Evolutionary conservation across 1,140 invertebrate species (phyloP), one percentile per base, ranked within the genome.

Genomic region (Platorchestia sp.): DNA sequence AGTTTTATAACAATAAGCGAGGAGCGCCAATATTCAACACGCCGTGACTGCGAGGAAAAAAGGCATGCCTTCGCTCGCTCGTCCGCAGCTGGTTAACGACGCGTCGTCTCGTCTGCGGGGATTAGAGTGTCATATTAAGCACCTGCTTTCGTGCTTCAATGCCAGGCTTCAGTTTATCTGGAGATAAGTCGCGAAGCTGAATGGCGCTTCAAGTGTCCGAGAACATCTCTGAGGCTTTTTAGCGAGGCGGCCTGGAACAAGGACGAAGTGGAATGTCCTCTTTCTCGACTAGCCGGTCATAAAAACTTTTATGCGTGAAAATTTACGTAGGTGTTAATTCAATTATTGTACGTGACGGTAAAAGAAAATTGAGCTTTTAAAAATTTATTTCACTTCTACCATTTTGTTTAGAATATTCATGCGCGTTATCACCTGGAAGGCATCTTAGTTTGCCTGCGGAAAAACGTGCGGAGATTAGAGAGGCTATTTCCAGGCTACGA

Each of bases 51-150:
- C 59, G 10, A 27, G 27, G 36, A 27, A 75, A 27, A 75, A 36
- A 14, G 27, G 59, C 59, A 36, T 22, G 59, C 10, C 10, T 3
- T 27, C 14, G 10, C 27, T 1, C 27, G 14, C 59, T 75, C 59
- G 59, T 75, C 59, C 27, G 59, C 59, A 22, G 59, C 27, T 75
- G 59, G 47, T 75, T 75, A 75, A 75, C 59, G 59, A 75, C 59
- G 10, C 59, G 27, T 27, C 7, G 59, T 19, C 59, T 75, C 27
- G 59, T 75, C 59, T 75, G 10, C 27, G 59, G 14, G 59, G 59
- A 75, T 75, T 75, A 75, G 59, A 27, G 59, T 75, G 59, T 75
- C 59, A 75, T 75, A 75, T 75, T 75, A 75, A 75, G 59, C 59
- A 75, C 59, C 59, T 75, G 59, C 59, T 75, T 75, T 75, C 59